A percentile compares a stretch with the other conserved stretches of the same genome.
Evolutionary conservation across 30 jellyfish, hydroid and myxozoan genomes (phyloP).

Genomic region (Cassiopea andromeda): DNA sequence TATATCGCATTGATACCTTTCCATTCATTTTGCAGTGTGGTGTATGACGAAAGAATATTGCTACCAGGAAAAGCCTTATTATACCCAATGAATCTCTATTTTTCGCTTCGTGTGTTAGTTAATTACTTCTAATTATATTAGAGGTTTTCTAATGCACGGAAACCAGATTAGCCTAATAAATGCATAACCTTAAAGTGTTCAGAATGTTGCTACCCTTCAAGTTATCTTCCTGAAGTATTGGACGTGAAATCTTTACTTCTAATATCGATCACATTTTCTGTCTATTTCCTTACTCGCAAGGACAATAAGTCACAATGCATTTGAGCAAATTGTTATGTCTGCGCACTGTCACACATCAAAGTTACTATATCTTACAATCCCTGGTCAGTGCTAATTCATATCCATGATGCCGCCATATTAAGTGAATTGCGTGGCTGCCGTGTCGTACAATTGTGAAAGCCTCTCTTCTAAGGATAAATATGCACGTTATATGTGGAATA

Average conservation of each 20-base stretch:
- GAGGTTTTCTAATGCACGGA: not conserved
- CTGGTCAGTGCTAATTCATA: no score
- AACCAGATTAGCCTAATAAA: not conserved
- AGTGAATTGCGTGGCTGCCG: no score
- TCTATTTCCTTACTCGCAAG: not conserved
- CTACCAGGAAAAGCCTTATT: not conserved
- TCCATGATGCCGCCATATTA: no score
- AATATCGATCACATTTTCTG: conserved; percentile 10
- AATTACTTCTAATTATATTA: conserved; percentile 1
- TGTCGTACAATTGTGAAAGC: no score
- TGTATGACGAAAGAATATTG: not conserved
- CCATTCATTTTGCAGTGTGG: not conserved
- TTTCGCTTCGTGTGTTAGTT: conserved; percentile 5
- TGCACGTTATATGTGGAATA: no score
- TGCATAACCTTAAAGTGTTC: not conserved
- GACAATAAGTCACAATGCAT: not conserved
- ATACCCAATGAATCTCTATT: not conserved
- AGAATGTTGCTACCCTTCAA: not conserved
- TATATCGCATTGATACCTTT: no score
- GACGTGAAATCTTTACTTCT: not conserved
- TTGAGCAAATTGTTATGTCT: no score
- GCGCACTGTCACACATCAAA: no score
- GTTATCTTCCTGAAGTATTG: not conserved
- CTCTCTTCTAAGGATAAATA: no score
- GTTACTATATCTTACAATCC: no score